Percentiles rank a stretch among this genome's conserved stretches.
Conservation (phyloP, 2,113 vertebrate genomes). For the Phocoena phocoena region DNA sequence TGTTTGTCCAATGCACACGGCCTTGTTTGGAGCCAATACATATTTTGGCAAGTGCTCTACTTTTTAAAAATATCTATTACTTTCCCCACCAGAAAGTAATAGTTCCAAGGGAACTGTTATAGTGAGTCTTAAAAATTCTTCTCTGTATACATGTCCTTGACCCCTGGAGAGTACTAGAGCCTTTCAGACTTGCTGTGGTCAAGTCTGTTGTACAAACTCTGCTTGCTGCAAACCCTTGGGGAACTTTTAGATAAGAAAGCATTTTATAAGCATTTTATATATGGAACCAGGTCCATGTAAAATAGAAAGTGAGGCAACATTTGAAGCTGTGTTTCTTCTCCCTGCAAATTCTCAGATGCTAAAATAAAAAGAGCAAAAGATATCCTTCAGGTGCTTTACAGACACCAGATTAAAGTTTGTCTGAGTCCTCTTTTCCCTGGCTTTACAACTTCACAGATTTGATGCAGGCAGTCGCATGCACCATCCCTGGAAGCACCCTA, state of each 20-base stretch:
- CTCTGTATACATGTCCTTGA: conserved; percentile 76
- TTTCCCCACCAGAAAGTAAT: conserved; percentile 80
- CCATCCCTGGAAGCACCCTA: neutral
- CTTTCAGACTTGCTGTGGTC: conserved; percentile 77
- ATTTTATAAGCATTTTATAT: conserved; percentile 52
- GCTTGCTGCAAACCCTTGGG: conserved; percentile 69
- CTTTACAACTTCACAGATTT: neutral
- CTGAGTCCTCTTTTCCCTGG: neutral
- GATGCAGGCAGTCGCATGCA: neutral
- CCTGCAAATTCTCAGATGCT: conserved; percentile 65
- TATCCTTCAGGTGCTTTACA: conserved; percentile 53
- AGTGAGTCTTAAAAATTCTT: conserved; percentile 78
- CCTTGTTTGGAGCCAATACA: conserved; percentile 74
- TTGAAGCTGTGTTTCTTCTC: conserved; percentile 70
- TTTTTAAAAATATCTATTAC: conserved; percentile 82
- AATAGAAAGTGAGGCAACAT: conserved; percentile 65
- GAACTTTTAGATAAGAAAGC: conserved; percentile 75
- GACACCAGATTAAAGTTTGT: neutral
- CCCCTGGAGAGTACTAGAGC: conserved; percentile 71
- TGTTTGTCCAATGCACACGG: conserved; percentile 48
- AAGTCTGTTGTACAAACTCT: conserved; percentile 64
- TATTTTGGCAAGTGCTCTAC: conserved; percentile 76
- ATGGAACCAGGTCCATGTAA: conserved; percentile 61
- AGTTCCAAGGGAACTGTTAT: conserved; percentile 81
- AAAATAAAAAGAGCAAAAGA: conserved; percentile 32